A percentile compares a stretch with the other conserved stretches of the same genome.
Evolutionary conservation across 2,113 vertebrate species (phyloP).

Genomic region (Mobula birostris): DNA sequence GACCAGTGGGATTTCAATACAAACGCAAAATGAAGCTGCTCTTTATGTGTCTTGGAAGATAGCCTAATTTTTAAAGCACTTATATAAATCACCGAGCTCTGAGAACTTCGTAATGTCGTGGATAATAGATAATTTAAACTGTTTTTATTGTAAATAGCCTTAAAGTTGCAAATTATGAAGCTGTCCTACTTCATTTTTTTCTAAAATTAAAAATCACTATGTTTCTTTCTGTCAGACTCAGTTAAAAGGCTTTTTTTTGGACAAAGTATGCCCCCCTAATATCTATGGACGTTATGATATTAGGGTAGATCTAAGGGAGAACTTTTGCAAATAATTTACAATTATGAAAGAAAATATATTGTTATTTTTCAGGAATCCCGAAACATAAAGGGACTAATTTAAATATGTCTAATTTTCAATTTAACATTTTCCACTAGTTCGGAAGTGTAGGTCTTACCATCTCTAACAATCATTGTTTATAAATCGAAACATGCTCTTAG

Average conservation of each 20-base stretch:
- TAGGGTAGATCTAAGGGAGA: neutral
- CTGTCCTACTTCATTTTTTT: neutral
- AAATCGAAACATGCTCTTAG: neutral
- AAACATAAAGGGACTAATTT: neutral
- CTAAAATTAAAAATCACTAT: neutral
- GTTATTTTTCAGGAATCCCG: neutral
- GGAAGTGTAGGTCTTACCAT: no score
- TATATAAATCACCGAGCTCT: neutral
- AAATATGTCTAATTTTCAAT: neutral
- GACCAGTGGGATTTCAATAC: neutral
- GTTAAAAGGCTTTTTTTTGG: neutral
- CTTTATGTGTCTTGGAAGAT: slow-evolving; percentile 1
- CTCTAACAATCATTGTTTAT: no score
- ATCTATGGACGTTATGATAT: neutral
- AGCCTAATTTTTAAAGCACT: slow-evolving; percentile 5
- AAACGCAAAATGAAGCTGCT: neutral
- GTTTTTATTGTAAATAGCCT: neutral
- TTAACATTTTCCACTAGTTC: neutral
- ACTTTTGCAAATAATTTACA: neutral
- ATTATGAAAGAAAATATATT: neutral
- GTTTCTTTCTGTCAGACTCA: neutral
- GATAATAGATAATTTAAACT: neutral
- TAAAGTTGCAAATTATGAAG: neutral
- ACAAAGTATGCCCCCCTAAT: neutral
- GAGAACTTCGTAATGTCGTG: neutral